These are phyloP conservation scores for Holotrichia oblita DNA, from an alignment of 1,140 invertebrate species.

Conservation along the genomic window DNA sequence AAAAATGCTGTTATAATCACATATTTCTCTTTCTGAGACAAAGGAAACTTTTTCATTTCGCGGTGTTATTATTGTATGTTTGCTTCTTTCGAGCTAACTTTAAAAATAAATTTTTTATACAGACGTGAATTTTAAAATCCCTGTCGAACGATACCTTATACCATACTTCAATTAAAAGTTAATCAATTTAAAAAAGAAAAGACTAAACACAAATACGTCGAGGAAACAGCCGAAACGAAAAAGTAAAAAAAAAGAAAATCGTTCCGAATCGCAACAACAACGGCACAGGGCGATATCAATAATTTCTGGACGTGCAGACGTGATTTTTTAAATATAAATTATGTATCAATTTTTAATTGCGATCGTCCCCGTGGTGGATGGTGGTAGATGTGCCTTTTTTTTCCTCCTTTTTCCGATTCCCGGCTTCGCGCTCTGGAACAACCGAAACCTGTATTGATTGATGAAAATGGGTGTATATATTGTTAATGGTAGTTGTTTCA, in stretches of 20 bases:
- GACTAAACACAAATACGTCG: neutral
- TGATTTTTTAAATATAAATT: constrained; percentile 37
- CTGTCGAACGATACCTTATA: constrained; percentile 1
- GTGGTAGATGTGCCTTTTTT: constrained; percentile 3
- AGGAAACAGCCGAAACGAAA: neutral
- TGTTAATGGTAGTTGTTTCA: constrained; percentile 28
- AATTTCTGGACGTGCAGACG: constrained; percentile 29
- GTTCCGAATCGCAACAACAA: neutral
- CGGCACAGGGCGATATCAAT: constrained; percentile 7
- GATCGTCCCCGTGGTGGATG: constrained; percentile 10
- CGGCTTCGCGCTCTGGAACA: neutral
- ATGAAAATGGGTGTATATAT: constrained; percentile 37
- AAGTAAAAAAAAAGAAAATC: neutral
- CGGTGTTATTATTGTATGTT: no score
- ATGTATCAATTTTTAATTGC: constrained; percentile 36
- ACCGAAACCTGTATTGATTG: constrained; percentile 32
- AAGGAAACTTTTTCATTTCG: no score
- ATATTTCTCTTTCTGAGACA: no score
- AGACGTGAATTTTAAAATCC: constrained; percentile 13
- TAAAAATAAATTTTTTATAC: neutral
- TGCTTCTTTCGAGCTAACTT: no score
- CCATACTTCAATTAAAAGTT: constrained; percentile 17
- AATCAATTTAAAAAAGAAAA: neutral
- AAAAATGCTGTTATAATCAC: no score
- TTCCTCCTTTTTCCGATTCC: neutral